These are phyloP conservation scores for Euura lappo DNA, from an alignment of 1,140 invertebrate species.

Conservation along the genomic window DNA sequence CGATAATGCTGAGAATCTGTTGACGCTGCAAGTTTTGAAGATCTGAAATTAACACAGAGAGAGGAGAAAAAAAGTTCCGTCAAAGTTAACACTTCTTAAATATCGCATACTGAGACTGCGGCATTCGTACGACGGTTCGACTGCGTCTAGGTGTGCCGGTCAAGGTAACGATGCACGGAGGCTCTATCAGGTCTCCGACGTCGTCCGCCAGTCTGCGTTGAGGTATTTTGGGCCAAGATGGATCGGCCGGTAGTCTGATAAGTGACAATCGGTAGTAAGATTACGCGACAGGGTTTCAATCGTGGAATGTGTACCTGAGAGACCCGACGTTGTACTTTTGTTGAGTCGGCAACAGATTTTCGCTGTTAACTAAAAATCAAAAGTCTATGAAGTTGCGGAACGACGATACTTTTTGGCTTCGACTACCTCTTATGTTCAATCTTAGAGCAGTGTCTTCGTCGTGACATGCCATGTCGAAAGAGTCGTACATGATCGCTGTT, in stretches of 20 bases:
- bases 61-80: neutral
- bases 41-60: slow-evolving; percentile 9
- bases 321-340: slow-evolving; percentile 38
- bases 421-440: slow-evolving; percentile 39
- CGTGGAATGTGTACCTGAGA: slow-evolving; percentile 38
- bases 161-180: slow-evolving; percentile 44
- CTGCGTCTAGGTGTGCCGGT: slow-evolving; percentile 40
- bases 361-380: slow-evolving; percentile 39
- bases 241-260: slow-evolving; percentile 49
- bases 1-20: slow-evolving; percentile 15
- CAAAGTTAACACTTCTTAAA: neutral
- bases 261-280: neutral
- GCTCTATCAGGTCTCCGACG: slow-evolving; percentile 37
- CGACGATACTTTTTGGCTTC: neutral
- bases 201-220: slow-evolving; percentile 39
- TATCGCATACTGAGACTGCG: slow-evolving; percentile 32
- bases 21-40: neutral
- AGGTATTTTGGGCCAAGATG: slow-evolving; percentile 55
- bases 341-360: slow-evolving; percentile 41
- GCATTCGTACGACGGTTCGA: slow-evolving; percentile 33
- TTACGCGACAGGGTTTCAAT: slow-evolving; percentile 7
- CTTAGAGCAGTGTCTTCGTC: slow-evolving; percentile 32
- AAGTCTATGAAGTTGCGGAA: slow-evolving; percentile 13
- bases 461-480: slow-evolving; percentile 37
- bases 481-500: slow-evolving; percentile 28